phyloP scores from a whole-genome alignment of 2,797 vertebrate genomes.

The Bradypodion ventrale region DNA sequence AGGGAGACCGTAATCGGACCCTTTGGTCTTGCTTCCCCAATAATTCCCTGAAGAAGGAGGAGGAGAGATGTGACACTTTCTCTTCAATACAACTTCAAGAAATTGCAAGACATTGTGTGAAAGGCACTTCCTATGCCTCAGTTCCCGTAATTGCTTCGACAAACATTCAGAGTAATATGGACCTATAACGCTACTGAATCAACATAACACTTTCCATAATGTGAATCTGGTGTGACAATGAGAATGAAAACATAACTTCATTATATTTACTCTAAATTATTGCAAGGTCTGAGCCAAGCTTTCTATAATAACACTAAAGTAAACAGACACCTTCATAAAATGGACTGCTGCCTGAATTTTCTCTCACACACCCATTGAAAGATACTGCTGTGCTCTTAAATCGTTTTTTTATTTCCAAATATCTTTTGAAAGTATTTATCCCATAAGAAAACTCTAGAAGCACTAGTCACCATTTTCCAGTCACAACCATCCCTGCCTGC shows the following conservation, averaged over 20 bases:
- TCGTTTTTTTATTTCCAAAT: background rate
- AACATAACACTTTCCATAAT: background rate
- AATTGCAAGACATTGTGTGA: background rate
- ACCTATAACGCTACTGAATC: background rate
- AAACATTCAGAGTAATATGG: background rate
- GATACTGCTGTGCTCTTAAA: background rate
- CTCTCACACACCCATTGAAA: too few relatives aligned
- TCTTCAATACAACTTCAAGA: background rate
- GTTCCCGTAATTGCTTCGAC: background rate
- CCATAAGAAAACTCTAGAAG: background rate
- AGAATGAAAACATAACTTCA: background rate
- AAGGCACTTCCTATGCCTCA: background rate
- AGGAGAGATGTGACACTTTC: too few relatives aligned
- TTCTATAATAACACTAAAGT: background rate
- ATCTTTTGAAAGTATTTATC: background rate
- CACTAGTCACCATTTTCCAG: constrained; percentile 1
- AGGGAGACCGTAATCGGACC: too few relatives aligned
- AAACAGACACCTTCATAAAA: background rate
- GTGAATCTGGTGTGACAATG: background rate
- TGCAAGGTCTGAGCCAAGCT: too few relatives aligned
- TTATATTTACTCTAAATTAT: background rate
- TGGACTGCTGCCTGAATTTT: background rate
- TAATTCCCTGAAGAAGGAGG: too few relatives aligned
- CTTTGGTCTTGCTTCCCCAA: too few relatives aligned
- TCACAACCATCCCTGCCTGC: background rate